A percentile compares a stretch with the other conserved stretches of the same genome.
These are phyloP conservation scores for Limonius californicus DNA, from an alignment of 1,140 invertebrate species.

Conservation along the genomic window DNA sequence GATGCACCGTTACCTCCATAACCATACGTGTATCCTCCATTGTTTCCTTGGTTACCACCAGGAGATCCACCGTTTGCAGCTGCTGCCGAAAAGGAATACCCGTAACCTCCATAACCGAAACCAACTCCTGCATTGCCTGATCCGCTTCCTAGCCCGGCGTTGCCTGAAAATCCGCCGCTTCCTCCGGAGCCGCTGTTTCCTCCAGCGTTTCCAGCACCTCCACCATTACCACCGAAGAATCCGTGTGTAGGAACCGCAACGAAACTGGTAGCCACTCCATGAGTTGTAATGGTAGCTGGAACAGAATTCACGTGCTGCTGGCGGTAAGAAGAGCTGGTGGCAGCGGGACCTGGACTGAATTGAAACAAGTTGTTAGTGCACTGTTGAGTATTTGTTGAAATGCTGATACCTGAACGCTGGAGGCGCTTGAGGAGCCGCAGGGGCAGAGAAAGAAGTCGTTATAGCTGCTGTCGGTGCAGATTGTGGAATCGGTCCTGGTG, in stretches of 20 bases:
- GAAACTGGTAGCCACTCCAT: not conserved
- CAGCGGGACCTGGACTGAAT: not conserved
- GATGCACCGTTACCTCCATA: not conserved
- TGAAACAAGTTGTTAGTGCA: no score
- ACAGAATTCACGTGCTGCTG: conserved; percentile 1
- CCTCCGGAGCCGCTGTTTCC: not conserved
- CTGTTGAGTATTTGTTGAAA: not conserved
- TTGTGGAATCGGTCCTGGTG: not conserved
- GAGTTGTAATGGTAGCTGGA: not conserved
- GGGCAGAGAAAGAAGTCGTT: not conserved
- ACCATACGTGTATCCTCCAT: not conserved
- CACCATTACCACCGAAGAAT: not conserved
- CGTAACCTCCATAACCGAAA: not conserved
- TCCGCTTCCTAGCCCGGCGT: not conserved
- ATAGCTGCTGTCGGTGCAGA: not conserved
- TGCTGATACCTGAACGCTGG: not conserved
- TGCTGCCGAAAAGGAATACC: not conserved
- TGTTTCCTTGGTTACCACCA: not conserved
- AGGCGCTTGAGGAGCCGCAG: not conserved
- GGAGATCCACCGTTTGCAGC: not conserved
- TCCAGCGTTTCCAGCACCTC: not conserved
- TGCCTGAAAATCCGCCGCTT: not conserved
- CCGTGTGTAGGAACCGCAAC: not conserved
- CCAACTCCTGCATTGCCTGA: not conserved
- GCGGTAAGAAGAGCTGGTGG: conserved; percentile 2